Percentiles rank a stretch among this genome's conserved stretches.
phyloP scores from a whole-genome alignment of 2,888 invertebrate genomes.

The Metallyticus violacea region DNA sequence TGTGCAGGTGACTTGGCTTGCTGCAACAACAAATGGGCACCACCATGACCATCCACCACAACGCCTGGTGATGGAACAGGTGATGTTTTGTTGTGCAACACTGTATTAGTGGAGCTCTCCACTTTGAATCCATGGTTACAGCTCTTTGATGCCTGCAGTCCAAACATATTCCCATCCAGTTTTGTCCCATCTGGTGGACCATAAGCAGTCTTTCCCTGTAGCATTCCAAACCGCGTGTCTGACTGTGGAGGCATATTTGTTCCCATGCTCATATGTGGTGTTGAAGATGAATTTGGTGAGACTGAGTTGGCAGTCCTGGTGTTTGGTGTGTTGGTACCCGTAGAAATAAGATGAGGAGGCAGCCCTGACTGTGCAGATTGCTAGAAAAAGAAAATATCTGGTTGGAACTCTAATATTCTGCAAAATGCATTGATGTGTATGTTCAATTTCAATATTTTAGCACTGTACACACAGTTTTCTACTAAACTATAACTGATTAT shows the following conservation, averaged over 20 bases:
- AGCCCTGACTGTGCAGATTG: conserved; percentile 16
- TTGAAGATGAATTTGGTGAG: background rate
- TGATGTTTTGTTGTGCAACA: background rate
- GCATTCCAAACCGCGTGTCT: background rate
- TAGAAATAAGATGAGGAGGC: conserved; percentile 21
- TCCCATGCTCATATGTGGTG: background rate
- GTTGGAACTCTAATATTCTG: background rate
- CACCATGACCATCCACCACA: background rate
- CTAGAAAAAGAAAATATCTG: background rate
- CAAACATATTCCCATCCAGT: background rate
- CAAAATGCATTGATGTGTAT: too few relatives aligned
- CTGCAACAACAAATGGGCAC: background rate
- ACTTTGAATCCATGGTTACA: background rate
- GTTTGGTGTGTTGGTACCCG: conserved; percentile 22
- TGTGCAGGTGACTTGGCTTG: background rate
- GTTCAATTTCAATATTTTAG: too few relatives aligned
- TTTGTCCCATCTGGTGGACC: background rate
- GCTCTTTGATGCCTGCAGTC: background rate
- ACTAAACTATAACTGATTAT: too few relatives aligned
- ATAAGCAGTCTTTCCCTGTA: background rate
- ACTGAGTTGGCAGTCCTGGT: background rate
- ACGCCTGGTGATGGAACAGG: background rate
- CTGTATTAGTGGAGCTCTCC: background rate
- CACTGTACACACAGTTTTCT: too few relatives aligned
- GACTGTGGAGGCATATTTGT: background rate